These are phyloP conservation scores for Sturnira hondurensis DNA, from an alignment of 2,113 vertebrate species.

Conservation along the genomic window DNA sequence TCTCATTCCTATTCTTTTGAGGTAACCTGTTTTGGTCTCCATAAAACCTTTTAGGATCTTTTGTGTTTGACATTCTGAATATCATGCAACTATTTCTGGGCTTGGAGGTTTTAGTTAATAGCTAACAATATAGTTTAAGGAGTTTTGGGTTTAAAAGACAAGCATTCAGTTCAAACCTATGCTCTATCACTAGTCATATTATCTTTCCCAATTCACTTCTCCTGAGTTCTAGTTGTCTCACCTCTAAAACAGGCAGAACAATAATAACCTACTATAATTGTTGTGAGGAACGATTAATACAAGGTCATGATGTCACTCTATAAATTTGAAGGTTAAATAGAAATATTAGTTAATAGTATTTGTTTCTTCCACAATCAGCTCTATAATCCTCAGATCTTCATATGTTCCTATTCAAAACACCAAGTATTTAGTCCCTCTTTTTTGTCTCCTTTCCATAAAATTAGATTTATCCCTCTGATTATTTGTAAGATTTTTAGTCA, in stretches of 20 bases:
- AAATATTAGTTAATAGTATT: background rate
- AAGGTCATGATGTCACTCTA: background rate
- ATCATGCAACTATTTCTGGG: background rate
- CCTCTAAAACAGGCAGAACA: background rate
- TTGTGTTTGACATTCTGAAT: background rate
- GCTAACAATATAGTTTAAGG: background rate
- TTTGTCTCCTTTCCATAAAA: background rate
- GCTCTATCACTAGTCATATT: background rate
- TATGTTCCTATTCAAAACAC: background rate
- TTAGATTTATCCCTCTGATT: background rate
- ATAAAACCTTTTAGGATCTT: background rate
- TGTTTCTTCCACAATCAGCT: background rate
- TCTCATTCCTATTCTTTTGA: background rate
- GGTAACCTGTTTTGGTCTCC: background rate
- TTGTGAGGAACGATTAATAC: background rate
- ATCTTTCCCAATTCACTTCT: background rate
- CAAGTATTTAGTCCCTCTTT: background rate
- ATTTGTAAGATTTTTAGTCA: background rate
- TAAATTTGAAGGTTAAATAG: background rate
- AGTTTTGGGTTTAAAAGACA: background rate
- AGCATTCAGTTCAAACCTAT: background rate
- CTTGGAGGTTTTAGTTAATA: background rate
- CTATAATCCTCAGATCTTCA: background rate
- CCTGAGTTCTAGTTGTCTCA: background rate
- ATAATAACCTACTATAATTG: background rate